Evolutionary conservation across 1,140 invertebrate genomes (phyloP).

Genomic region (Papilio glaucus): DNA sequence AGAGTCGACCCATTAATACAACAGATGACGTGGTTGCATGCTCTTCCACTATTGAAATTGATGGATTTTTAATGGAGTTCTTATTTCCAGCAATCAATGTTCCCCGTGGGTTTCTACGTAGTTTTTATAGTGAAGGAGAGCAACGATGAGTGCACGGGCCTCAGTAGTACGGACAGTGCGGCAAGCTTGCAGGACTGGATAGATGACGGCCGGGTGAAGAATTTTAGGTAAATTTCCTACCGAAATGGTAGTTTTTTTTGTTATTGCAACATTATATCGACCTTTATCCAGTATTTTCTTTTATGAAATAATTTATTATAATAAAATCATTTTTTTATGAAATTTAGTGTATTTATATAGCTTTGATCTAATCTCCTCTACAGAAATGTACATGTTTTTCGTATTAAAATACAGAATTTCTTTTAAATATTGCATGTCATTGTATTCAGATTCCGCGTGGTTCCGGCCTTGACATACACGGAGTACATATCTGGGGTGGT

Average conservation of each 20-base stretch:
- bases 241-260: neutral
- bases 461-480: conserved; percentile 57
- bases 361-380: too few relatives aligned
- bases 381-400: too few relatives aligned
- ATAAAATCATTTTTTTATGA: too few relatives aligned
- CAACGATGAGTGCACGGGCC: conserved; percentile 87
- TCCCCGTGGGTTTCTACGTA: conserved; percentile 90
- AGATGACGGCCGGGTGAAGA: conserved; percentile 47
- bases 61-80: too few relatives aligned
- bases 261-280: neutral
- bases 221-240: conserved; percentile 49
- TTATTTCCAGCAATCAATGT: conserved; percentile 85
- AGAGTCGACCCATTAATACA: too few relatives aligned
- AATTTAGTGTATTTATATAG: too few relatives aligned
- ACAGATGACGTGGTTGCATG: too few relatives aligned
- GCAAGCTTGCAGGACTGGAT: neutral
- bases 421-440: too few relatives aligned
- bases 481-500: conserved; percentile 57
- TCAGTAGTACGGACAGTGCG: conserved; percentile 20
- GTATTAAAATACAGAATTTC: too few relatives aligned
- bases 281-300: too few relatives aligned
- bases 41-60: too few relatives aligned
- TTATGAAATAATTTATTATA: too few relatives aligned
- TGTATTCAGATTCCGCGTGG: conserved; percentile 50
- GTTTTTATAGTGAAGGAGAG: conserved; percentile 91